Evolutionary conservation across 2,797 vertebrate genomes (phyloP), one percentile per base, ranked within the genome.

Genomic region (Xyrichtys novacula): DNA sequence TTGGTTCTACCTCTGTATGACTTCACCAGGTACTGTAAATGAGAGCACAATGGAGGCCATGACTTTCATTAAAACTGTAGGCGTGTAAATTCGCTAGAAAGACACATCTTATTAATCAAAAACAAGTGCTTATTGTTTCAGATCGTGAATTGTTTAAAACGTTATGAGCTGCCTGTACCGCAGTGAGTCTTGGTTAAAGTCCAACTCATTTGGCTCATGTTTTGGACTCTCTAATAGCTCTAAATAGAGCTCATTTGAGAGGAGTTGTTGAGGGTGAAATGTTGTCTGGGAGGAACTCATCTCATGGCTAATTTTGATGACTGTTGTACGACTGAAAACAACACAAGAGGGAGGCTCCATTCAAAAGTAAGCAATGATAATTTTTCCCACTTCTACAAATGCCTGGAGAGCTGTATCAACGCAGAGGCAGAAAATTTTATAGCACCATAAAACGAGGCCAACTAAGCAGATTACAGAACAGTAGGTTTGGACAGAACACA

Each of bases 201-300:
- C 25, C 57, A 52, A 61, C 55, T 38, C 34, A 11, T 71, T 65
- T 78, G 70, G 66, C 48, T 40, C n/a, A 3, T 48, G 39, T 22
- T 66, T 0, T 48, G 64, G 17, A 47, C 23, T 60, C 32, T 42
- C 23, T 1, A 1, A n/a, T 7, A 26, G 23, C 3, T 9, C 12
- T 5, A 11, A 57, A 44, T 29, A 32, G 29, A 47, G 59, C 43
- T 10, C n/a, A 31, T 56, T 34, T 65, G 46, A 23, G 43, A n/a
- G 25, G 5, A 60, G 44, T 42, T 28, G 19, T 34, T 68, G 47
- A 19, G 19, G 17, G 9, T 59, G 63, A 23, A 50, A 76, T 85
- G 81, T 75, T 80, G 61, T 74, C 67, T 80, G 65, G 76, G 29
- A 67, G 34, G 17, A 71, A 72, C 26, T 80, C 70, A 82, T 83